Base-by-base conservation (phyloP, 2,888 invertebrate species). In the Nudaria mundana region DNA sequence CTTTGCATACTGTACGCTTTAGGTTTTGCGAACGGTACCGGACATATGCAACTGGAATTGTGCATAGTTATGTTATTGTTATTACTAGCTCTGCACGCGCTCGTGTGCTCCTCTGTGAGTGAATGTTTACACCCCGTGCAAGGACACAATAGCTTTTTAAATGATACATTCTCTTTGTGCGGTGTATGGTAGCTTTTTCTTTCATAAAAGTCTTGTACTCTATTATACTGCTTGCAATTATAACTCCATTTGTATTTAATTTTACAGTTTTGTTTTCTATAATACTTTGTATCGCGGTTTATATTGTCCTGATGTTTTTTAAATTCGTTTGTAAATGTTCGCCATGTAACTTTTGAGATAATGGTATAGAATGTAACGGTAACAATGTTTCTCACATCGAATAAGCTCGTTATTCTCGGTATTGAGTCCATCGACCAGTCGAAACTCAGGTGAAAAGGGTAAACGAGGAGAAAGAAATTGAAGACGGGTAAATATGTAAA, bases 361-460 rank as follows among this genome's bases (percentile, higher is more conserved):
- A 88, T 69, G 3, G 86, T 83, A 81, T 98, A 98, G 72, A 98
- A 94, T 44, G 92, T 82, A 13, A 94, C 68, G 3, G 96, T 93
- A 48, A 93, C 90, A 39, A 95, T 74, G 78, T 97, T 97, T 52
- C 98, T 91, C 3, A 91, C 87, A 78, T 99, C 98, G 63, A 92
- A 88, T 11, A 96, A 60, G 16, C 93, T 91, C 31, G 93, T 93
- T 58, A 99, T 92, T 46, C 96, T 91, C 5, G 98, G 97, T 65
- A 99, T 93, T 1, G 98, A 94, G 63, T 98, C 97, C 98, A 99
- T 98, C 15, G 98, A 98, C 99, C 98, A 99, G 84, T 99, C 98
- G 86, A 98, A 99, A 79, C 98, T 98, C 38, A 99, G 90, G 57
- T 94, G 93, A 60, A 92, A 92, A 4, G 98, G 98, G 77, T 93